Base-by-base conservation (phyloP, 2,888 invertebrate species). In the Lasioglossum malachurum region DNA sequence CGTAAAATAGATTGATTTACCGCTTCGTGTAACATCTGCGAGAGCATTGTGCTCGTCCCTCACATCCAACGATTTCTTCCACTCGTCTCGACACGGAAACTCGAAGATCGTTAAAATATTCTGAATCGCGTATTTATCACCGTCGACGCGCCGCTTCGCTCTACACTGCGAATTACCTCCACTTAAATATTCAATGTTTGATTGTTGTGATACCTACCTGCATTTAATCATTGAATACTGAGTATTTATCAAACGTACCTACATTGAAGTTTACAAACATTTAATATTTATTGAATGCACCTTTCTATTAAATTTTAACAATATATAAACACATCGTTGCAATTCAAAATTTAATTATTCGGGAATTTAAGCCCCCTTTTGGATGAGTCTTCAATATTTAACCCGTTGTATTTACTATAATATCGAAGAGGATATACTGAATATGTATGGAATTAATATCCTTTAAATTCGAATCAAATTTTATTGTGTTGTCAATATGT, bases 1-100 rank as follows among this genome's bases (percentile, higher is more conserved):
- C 74, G 35, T 57, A n/a, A 74, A 85, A 84, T 67, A 69, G 69
- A 84, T 67, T 80, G 76, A 86, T 80, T 86, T 80, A 80, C 85
- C 74, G 69, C n/a, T 44, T 38, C 41, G 57, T 27, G 38, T 77
- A 84, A 84, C 77, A 60, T 44, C 57, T 44, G 23, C 46, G 46
- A 67, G 35, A 57, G 53, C 46, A 35, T 64, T 64, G 10, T 10
- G 27, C 14, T 49, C 27, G 35, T 31, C 19, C 16, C 8, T 16
- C 16, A 67, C 67, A 16, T 16, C 19, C 35, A 31, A 67, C 67
- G 67, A 10, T 67, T 67, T 64, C 31, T 64, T 31, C 31, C 64
- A 31, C 64, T 57, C 57, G 64, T 12, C 64, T 14, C 27, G 31
- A 64, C 64, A 8, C 64, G 27, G 31, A 31, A 64, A 31, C 35